Percentiles rank a stretch among this genome's conserved stretches.
These are phyloP conservation scores for Aphelinus atriplicis DNA, from an alignment of 1,140 invertebrate genomes.

Conservation along the genomic window DNA sequence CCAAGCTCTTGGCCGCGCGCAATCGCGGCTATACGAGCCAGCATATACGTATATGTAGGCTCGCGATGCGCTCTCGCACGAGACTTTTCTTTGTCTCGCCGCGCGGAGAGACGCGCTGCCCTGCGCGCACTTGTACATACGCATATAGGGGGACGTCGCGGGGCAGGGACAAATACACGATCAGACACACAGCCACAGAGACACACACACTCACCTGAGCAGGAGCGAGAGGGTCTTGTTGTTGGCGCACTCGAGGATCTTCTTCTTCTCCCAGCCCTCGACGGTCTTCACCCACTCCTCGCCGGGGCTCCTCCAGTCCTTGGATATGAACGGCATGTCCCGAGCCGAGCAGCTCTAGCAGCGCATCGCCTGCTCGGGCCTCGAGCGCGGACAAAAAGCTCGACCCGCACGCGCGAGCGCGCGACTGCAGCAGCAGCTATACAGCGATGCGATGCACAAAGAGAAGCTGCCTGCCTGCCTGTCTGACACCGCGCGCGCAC, in stretches of 20 bases:
- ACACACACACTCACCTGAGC: conserved; percentile 55
- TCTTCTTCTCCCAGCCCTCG: conserved; percentile 95
- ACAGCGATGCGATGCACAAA: too few species aligned
- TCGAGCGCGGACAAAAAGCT: too few species aligned
- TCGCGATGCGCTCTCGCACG: not conserved
- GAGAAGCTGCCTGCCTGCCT: not conserved
- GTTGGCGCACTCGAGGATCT: conserved; percentile 84
- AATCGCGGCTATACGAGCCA: too few species aligned
- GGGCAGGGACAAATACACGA: not conserved
- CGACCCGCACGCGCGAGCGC: too few species aligned
- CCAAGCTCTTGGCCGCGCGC: too few species aligned
- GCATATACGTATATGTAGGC: not conserved
- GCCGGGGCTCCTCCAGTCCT: conserved; percentile 94
- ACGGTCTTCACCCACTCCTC: conserved; percentile 98
- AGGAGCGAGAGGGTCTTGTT: conserved; percentile 63
- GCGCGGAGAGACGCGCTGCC: too few species aligned
- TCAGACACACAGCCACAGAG: not conserved
- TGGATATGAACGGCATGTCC: conserved; percentile 93
- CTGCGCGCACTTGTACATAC: too few species aligned
- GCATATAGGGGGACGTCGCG: not conserved
- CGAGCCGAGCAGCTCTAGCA: too few species aligned
- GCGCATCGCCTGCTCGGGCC: too few species aligned
- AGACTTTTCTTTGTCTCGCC: not conserved
- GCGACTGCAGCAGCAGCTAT: too few species aligned
- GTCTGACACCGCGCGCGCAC: not conserved